These are phyloP conservation scores for Holcopasites calliopsidis DNA, from an alignment of 1,140 invertebrate species.

Conservation along the genomic window DNA sequence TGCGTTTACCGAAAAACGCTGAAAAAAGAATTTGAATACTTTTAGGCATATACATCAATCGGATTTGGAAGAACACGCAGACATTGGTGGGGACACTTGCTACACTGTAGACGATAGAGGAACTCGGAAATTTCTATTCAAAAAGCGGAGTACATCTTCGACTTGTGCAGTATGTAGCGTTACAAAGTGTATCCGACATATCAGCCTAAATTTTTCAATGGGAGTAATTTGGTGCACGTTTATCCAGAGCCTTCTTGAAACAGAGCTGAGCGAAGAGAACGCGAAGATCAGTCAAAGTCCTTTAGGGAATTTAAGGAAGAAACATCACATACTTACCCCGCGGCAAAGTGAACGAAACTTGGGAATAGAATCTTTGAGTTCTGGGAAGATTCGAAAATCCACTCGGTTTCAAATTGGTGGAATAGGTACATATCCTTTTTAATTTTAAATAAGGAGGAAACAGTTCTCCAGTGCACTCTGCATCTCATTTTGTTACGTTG, in stretches of 20 bases:
- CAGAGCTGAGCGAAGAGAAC: conserved; percentile 86
- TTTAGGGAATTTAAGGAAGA: conserved; percentile 86
- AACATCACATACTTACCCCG: conserved; percentile 88
- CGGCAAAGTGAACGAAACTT: conserved; percentile 88
- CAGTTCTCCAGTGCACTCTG: too few relatives aligned
- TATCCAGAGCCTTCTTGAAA: conserved; percentile 87
- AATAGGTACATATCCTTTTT: conserved; percentile 81
- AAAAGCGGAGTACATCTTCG: conserved; percentile 92
- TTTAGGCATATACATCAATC: conserved; percentile 86
- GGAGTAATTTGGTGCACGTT: not conserved
- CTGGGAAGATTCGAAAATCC: conserved; percentile 71
- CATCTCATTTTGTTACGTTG: too few relatives aligned
- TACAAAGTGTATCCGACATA: not conserved
- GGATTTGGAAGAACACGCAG: conserved; percentile 83
- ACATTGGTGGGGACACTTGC: conserved; percentile 80
- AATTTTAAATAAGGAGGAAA: too few relatives aligned
- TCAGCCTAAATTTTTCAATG: too few relatives aligned
- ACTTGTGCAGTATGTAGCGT: conserved; percentile 88
- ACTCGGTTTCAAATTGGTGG: conserved; percentile 81
- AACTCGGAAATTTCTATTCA: conserved; percentile 89
- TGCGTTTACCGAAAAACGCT: not conserved
- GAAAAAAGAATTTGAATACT: conserved; percentile 34
- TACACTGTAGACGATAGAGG: conserved; percentile 86
- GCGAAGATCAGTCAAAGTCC: conserved; percentile 87
- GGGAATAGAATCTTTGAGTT: conserved; percentile 74